Base-by-base conservation (phyloP, 1,140 invertebrate species). In the Drosophila seguyi region DNA sequence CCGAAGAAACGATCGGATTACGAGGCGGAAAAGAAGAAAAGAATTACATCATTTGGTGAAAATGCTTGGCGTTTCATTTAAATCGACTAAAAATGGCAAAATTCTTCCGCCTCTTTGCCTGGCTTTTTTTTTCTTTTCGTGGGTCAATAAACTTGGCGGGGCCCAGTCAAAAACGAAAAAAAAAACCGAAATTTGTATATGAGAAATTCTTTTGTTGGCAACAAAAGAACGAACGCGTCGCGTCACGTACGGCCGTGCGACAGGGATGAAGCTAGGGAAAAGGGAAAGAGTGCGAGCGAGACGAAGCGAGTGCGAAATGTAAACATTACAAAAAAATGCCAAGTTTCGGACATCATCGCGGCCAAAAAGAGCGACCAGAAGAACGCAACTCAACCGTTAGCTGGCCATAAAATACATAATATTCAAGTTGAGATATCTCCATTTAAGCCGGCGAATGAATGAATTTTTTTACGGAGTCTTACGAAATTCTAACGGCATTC, bases 261-360 rank as follows among this genome's bases (percentile, higher is more conserved):
- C 57, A 55, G 52, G 25, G 65, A 78, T 6, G 36, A 44, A 10
- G 41, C 27, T 25, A 25, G 53, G 36, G 52, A 55, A 29, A 34
- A 14, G 61, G 27, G 16, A 34, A 25, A 39, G 38, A 36, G 36
- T n/a, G 22, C 20, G 63, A 34, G 41, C 36, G 42, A 56, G 45
- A 18, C 44, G 4, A n/a, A 27, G 68, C 27, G 73, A 57, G 72
- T 90, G 84, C 81, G 77, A 87, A 87, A 88, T 88, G 85, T 88
- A 88, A 88, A 88, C 85, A 90, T 88, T 88, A 88, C 85, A 88
- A 66, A 85, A 69, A 85, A 85, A 79, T 84, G 81, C 72, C 76
- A 75, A 77, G 75, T 45, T 71, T 76, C 27, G 63, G 68, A 56
- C 71, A 58, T 61, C 59, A 55, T 63, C 41, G 65, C 36, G 53